phyloP scores from a whole-genome alignment of 2,113 vertebrate species.

The Neolamprologus devosi region DNA sequence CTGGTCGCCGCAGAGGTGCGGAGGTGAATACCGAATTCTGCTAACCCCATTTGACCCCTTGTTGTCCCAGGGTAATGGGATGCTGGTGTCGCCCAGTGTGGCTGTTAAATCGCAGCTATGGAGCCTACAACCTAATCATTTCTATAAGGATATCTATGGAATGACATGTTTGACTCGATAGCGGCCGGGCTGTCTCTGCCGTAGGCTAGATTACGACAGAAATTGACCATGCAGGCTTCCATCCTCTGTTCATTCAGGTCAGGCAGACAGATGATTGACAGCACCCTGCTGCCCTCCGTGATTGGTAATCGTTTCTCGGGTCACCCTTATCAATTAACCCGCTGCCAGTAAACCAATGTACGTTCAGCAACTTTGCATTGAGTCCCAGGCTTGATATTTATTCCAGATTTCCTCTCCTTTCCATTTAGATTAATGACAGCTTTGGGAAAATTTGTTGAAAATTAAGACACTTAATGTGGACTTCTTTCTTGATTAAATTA shows the following conservation, averaged over 20 bases:
- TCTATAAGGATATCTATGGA: constrained; percentile 45
- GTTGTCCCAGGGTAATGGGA: constrained; percentile 82
- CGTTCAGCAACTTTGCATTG: constrained; percentile 19
- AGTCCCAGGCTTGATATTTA: constrained; percentile 13
- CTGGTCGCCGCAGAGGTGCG: constrained; percentile 53
- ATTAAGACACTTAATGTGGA: background rate
- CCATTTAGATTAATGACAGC: background rate
- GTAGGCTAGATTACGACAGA: constrained; percentile 23
- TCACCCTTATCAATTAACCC: constrained; percentile 65
- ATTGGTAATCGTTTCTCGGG: constrained; percentile 63
- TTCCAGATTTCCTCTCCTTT: background rate
- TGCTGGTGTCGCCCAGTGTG: constrained; percentile 48
- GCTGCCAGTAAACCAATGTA: constrained; percentile 21
- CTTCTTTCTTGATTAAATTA: background rate
- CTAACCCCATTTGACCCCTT: constrained; percentile 81
- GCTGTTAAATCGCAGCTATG: constrained; percentile 21
- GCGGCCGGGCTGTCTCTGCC: constrained; percentile 7
- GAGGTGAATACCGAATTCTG: constrained; percentile 79
- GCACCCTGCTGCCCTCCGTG: constrained; percentile 45
- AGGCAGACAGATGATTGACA: constrained; percentile 64
- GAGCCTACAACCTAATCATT: constrained; percentile 30
- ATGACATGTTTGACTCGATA: constrained; percentile 26
- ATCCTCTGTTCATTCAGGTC: constrained; percentile 23
- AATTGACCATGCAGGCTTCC: constrained; percentile 21
- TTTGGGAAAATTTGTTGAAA: background rate